Evolutionary conservation across 2,797 vertebrate genomes (phyloP), one percentile per base, ranked within the genome.

Genomic region (Squalus acanthias): DNA sequence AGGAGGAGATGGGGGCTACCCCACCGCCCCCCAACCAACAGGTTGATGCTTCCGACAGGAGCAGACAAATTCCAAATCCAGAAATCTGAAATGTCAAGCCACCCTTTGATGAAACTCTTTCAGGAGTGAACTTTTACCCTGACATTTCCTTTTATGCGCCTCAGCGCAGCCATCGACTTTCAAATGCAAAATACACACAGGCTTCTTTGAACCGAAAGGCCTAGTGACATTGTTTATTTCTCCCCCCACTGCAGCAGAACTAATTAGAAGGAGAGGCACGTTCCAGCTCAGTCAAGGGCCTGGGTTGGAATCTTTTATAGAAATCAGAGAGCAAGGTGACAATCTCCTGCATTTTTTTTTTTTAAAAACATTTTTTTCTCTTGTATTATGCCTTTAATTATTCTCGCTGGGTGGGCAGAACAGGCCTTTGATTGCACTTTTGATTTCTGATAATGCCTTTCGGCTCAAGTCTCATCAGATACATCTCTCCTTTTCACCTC

Each of bases 91-190:
- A 97, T 97, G 97, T 96, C 97, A 97, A 53, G 69, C 96, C 96
- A 12, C 8, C 29, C 96, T 97, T 96, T 97, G 97, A 97, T 97
- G 96, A 67, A 76, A 46, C 67, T 94, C 97, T 96, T 97, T 97
- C 97, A 97, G 96, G 96, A 96, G 70, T n/a, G 93, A 96, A 96
- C 97, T 97, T 96, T 96, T 96, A 96, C 97, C 97, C 97, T 98
- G 97, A 97, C 97, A 97, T 98, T 98, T 98, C 96, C 97, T 98
- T 97, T 98, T 96, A 98, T 97, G 97, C 97, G 96, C 24, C 0
- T 93, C 57, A 93, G 60, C 4, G 79, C 95, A 92, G 95, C 92
- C 96, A 70, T 95, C 39, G 24, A 93, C 96, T 97, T 97, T 97
- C 96, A 97, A 97, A 97, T 97, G 97, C 97, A 97, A 97, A 98